These are phyloP conservation scores for Cryptus viduatorius DNA, from an alignment of 2,888 invertebrate species.

Conservation along the genomic window DNA sequence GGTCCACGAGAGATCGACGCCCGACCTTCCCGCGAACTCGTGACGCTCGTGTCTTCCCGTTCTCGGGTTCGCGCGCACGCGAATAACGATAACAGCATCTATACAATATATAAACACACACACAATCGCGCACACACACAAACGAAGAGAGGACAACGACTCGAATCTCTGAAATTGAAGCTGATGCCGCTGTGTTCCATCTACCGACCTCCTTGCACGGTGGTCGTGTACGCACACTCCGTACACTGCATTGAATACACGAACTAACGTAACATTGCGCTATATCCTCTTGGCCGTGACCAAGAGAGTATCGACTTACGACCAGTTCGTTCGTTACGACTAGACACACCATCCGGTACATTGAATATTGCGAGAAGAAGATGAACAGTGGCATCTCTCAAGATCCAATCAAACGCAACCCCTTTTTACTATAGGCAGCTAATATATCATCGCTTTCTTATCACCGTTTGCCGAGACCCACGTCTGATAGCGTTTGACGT, in stretches of 20 bases:
- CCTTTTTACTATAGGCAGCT: not conserved
- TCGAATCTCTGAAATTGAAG: slow-evolving; percentile 59
- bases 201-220: slow-evolving; percentile 40
- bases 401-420: slow-evolving; percentile 3
- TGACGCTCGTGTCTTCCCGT: slow-evolving; percentile 63
- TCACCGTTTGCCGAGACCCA: slow-evolving; percentile 25
- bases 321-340: slow-evolving; percentile 55
- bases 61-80: slow-evolving; percentile 26
- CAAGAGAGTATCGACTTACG: slow-evolving; percentile 63
- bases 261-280: slow-evolving; percentile 27
- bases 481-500: slow-evolving; percentile 53
- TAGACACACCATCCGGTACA: slow-evolving; percentile 58
- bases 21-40: slow-evolving; percentile 61
- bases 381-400: not conserved
- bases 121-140: not conserved
- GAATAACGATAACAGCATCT: slow-evolving; percentile 20
- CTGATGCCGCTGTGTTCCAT: slow-evolving; percentile 41
- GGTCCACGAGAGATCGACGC: slow-evolving; percentile 55
- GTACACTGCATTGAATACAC: not conserved
- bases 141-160: slow-evolving; percentile 38
- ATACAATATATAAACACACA: not conserved
- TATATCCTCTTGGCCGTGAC: slow-evolving; percentile 55
- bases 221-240: slow-evolving; percentile 48
- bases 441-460: slow-evolving; percentile 42
- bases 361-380: not conserved